phyloP scores from a whole-genome alignment of 30 jellyfish, hydroid and myxozoan genomes.

The Clytia hemisphaerica region DNA sequence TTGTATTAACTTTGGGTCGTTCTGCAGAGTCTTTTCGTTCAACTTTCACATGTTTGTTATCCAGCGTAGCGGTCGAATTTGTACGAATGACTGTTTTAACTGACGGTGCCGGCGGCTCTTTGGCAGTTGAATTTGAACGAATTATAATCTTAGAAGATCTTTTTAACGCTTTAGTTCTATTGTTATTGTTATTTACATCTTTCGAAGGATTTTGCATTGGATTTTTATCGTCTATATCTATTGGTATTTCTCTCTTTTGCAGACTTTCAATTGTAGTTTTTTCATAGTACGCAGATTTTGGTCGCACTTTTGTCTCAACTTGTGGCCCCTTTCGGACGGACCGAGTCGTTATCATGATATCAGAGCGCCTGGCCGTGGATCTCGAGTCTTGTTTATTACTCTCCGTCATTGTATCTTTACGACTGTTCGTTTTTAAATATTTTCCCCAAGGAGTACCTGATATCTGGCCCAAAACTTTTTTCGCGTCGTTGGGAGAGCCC shows the following conservation, averaged over 20 bases:
- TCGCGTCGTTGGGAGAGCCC: neutral
- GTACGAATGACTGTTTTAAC: neutral
- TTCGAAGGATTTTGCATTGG: neutral
- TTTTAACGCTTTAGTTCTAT: neutral
- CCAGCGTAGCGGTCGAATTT: neutral
- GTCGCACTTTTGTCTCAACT: neutral
- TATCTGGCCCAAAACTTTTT: neutral
- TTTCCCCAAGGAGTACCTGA: constrained; percentile 16
- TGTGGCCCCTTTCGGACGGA: too few species aligned
- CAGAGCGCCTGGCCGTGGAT: too few species aligned
- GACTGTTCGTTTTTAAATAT: constrained; percentile 3
- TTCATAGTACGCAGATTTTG: neutral
- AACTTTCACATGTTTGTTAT: neutral
- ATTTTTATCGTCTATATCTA: neutral
- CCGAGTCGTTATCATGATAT: too few species aligned
- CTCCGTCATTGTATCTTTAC: neutral
- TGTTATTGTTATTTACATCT: neutral
- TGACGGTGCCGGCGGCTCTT: neutral
- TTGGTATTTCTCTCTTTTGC: neutral
- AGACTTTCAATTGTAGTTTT: neutral
- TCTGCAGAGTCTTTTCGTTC: neutral
- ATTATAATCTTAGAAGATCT: neutral
- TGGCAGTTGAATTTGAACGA: neutral
- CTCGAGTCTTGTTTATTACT: neutral
- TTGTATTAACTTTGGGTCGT: neutral